phyloP scores from a whole-genome alignment of 2,113 vertebrate genomes.

The Myrmophylax atrothorax region DNA sequence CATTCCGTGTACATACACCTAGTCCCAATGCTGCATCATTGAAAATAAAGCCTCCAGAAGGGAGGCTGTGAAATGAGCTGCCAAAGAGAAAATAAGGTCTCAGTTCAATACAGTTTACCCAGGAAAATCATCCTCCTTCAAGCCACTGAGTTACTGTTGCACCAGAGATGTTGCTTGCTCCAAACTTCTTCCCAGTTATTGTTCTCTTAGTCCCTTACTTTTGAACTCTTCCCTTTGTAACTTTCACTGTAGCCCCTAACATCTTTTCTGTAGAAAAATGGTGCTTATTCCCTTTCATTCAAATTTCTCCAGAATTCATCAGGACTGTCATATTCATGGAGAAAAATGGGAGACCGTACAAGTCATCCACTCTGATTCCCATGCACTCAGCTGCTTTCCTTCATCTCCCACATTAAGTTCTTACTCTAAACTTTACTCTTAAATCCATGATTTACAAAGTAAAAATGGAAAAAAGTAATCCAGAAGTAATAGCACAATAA shows the following conservation, averaged over 20 bases:
- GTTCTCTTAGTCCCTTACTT: neutral
- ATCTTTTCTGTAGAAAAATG: neutral
- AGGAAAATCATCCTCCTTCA: neutral
- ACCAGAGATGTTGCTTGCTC: neutral
- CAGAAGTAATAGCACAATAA: neutral
- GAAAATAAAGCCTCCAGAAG: neutral
- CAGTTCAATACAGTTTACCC: neutral
- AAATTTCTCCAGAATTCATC: neutral
- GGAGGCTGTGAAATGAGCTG: neutral
- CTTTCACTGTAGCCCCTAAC: neutral
- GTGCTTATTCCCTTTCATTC: neutral
- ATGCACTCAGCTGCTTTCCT: neutral
- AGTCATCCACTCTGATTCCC: neutral
- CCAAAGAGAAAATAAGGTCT: neutral
- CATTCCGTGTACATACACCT: accelerated
- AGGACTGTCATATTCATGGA: neutral
- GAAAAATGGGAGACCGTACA: neutral
- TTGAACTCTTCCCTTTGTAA: neutral
- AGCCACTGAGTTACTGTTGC: neutral
- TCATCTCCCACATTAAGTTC: neutral
- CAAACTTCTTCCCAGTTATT: neutral
- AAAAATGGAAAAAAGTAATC: neutral
- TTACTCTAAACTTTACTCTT: neutral
- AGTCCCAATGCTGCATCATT: neutral
- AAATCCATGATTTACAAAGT: neutral